Evolutionary conservation across 2,797 vertebrate species (phyloP), one percentile per base, ranked within the genome.

Genomic region (Synanceia verrucosa): DNA sequence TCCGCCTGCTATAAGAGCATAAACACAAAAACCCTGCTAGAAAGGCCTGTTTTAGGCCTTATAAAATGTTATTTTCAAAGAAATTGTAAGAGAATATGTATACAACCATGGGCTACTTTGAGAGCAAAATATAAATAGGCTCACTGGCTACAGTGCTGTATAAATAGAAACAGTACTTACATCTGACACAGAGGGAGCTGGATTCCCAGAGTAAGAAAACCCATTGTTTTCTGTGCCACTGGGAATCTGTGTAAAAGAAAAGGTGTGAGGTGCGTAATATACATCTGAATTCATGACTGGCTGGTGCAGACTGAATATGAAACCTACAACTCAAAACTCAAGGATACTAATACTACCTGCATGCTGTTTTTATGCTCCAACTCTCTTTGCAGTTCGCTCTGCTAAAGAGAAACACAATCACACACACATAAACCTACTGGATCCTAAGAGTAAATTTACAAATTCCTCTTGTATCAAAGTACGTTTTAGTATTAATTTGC

Each of bases 301-400:
- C 29, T 29, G 12, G 5, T 4, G 33, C 21, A 76, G 11, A 29
- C 18, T 28, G 13, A 75, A 51, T 29, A 52, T 43, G 24, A 52
- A 52, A 19, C 26, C 14, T 46, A 2, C 52, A 44, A 36, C 33
- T 46, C 5, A 48, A 39, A 37, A 19, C n/a, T n/a, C n/a, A n/a
- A n/a, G n/a, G n/a, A n/a, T n/a, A n/a, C n/a, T n/a, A 62, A 3
- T 18, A 1, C 24, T 79, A 99, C 97, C 96, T 96, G 94, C 44
- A 95, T 75, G 41, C 88, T 91, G 58, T 94, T 95, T 86, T 93
- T 97, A 79, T 95, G 95, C 58, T 97, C 96, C 72, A 97, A 82
- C 79, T 97, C 95, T 81, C 90, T 86, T 84, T 97, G 95, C 70
- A 97, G 80, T 73, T 95, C 95, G 86, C 86, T 92, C 97, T 98